Conservation (phyloP, 2,797 vertebrate species). For the Poliocrania exsul region DNA sequence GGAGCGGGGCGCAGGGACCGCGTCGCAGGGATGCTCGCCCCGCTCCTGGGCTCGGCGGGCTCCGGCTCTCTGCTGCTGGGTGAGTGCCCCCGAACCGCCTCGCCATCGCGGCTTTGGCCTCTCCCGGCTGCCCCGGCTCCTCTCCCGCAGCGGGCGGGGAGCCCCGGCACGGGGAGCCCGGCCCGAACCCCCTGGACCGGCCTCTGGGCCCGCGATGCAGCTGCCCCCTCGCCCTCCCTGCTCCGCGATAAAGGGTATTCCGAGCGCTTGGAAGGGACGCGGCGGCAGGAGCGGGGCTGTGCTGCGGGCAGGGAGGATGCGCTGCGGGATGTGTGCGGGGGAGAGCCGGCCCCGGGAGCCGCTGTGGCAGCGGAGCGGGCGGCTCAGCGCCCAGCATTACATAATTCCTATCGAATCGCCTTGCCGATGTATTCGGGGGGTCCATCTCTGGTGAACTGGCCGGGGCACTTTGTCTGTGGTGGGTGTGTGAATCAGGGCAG, state of each 20-base stretch:
- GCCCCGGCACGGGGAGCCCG: not conserved
- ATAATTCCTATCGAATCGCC: not conserved
- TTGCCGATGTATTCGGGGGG: fast-evolving
- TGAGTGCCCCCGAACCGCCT: constrained; percentile 48
- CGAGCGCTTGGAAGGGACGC: not conserved
- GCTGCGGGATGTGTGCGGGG: not conserved
- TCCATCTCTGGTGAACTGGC: fast-evolving
- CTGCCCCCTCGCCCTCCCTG: not conserved
- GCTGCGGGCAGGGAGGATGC: not conserved
- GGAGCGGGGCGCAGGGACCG: constrained; percentile 28
- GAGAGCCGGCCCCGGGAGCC: not conserved
- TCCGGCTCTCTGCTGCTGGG: constrained; percentile 79
- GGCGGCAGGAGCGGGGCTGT: too few species aligned
- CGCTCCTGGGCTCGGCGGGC: constrained; percentile 76
- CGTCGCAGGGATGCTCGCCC: constrained; percentile 77
- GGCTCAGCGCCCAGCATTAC: not conserved
- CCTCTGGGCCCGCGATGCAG: not conserved
- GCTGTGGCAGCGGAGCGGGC: not conserved
- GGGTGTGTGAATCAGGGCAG: not conserved
- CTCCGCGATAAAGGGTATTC: not conserved
- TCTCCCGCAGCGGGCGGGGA: not conserved
- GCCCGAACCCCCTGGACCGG: not conserved
- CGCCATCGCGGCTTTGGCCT: not conserved
- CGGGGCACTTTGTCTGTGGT: fast-evolving
- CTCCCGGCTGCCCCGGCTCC: not conserved